These are phyloP conservation scores for Vollenhovia emeryi DNA, from an alignment of 1,140 invertebrate species.

Conservation along the genomic window DNA sequence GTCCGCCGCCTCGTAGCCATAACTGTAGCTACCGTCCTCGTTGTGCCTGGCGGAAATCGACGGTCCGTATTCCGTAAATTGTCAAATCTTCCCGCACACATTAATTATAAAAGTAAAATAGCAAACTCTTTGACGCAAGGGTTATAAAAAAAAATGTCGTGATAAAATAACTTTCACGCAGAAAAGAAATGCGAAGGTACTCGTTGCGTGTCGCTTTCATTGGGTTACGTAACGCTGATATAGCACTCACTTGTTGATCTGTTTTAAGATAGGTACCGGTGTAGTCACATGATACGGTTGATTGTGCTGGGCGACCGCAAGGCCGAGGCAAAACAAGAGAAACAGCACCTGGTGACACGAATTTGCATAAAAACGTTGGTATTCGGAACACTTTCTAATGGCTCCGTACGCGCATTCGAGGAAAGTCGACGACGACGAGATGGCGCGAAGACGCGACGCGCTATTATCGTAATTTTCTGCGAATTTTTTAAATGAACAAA, in stretches of 20 bases:
- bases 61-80: neutral
- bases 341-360: constrained; percentile 74
- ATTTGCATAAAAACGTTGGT: constrained; percentile 61
- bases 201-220: constrained; percentile 8
- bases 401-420: constrained; percentile 16
- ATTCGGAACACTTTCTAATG: constrained; percentile 64
- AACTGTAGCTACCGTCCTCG: constrained; percentile 94
- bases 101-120: constrained; percentile 6
- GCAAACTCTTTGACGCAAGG: neutral
- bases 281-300: constrained; percentile 85
- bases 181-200: neutral
- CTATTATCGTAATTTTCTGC: neutral
- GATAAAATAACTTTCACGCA: neutral
- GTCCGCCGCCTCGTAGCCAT: constrained; percentile 95
- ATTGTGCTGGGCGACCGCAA: constrained; percentile 77
- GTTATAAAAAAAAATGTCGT: neutral
- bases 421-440: neutral
- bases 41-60: constrained; percentile 87
- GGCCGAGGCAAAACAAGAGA: constrained; percentile 72
- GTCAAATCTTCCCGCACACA: neutral
- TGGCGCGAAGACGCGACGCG: neutral
- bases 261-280: constrained; percentile 93
- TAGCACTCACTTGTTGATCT: constrained; percentile 89
- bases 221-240: neutral
- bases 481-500: neutral